Percentiles rank a stretch among this genome's conserved stretches.
Conservation (phyloP, 2,797 vertebrate genomes). For the Yasuhikotakia modesta region DNA sequence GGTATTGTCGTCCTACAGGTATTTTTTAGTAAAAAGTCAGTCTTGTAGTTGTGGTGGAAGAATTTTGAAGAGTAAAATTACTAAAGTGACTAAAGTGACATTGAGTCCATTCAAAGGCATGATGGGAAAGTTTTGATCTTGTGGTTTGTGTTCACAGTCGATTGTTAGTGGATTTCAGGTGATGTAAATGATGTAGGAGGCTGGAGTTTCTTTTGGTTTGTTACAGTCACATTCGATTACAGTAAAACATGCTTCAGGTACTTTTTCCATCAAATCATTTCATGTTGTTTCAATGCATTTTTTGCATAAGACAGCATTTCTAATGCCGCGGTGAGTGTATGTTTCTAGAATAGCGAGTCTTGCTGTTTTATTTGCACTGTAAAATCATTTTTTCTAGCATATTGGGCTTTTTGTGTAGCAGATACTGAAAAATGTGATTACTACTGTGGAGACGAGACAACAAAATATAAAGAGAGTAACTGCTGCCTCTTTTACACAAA, state of each 20-base stretch:
- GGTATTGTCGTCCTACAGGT: too few species aligned
- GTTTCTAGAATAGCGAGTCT: neutral
- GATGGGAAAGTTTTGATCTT: constrained; percentile 16
- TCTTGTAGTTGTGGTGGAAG: too few species aligned
- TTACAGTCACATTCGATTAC: constrained; percentile 33
- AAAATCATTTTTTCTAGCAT: neutral
- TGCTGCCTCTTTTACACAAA: constrained; percentile 26
- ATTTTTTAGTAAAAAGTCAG: too few species aligned
- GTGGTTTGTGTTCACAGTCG: constrained; percentile 45
- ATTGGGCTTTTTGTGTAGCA: neutral
- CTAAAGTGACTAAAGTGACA: neutral
- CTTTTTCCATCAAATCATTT: neutral
- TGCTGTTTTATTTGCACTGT: neutral
- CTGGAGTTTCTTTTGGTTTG: constrained; percentile 38
- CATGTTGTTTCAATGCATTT: neutral
- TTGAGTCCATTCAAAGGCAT: neutral
- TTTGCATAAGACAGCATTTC: neutral
- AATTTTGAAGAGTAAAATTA: neutral
- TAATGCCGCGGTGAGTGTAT: neutral
- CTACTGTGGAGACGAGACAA: constrained; percentile 6
- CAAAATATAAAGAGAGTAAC: constrained; percentile 15
- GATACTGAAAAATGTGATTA: neutral
- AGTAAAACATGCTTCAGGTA: constrained; percentile 37
- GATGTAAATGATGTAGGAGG: constrained; percentile 35
- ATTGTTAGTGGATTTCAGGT: constrained; percentile 46